Conservation (phyloP, 2,888 invertebrate species). For the Melipona beecheii region DNA sequence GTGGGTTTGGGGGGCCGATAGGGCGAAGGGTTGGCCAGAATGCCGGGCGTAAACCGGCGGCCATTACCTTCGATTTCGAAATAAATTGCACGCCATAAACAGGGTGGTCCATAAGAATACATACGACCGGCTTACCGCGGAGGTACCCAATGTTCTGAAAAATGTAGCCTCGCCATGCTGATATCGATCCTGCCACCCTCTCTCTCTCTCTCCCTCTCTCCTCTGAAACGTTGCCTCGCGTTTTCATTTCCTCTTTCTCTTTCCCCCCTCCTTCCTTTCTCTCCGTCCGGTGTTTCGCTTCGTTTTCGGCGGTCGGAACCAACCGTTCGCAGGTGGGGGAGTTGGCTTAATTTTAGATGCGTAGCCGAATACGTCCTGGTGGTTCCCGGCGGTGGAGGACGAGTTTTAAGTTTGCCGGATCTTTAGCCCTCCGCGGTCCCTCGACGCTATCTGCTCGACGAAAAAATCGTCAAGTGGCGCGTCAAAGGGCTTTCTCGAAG, state of each 20-base stretch:
- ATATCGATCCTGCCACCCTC: slow-evolving; percentile 71
- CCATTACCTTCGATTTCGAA: slow-evolving; percentile 83
- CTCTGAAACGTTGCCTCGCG: slow-evolving; percentile 16
- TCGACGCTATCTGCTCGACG: slow-evolving; percentile 48
- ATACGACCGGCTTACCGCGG: slow-evolving; percentile 81
- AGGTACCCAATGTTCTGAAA: slow-evolving; percentile 77
- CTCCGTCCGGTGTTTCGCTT: background rate
- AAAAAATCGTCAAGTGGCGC: slow-evolving; percentile 57
- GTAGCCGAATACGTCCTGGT: slow-evolving; percentile 57
- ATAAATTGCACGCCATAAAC: slow-evolving; percentile 84
- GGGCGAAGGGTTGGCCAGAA: slow-evolving; percentile 60
- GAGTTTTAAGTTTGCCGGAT: slow-evolving; percentile 44
- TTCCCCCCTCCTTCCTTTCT: slow-evolving; percentile 17
- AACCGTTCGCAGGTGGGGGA: slow-evolving; percentile 21
- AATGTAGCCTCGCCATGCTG: slow-evolving; percentile 73
- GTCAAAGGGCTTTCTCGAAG: slow-evolving; percentile 64
- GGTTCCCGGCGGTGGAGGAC: slow-evolving; percentile 34
- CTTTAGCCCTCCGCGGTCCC: slow-evolving; percentile 45
- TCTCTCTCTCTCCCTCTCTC: slow-evolving; percentile 21
- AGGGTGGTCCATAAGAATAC: slow-evolving; percentile 82
- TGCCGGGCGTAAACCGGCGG: slow-evolving; percentile 79
- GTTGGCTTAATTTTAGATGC: slow-evolving; percentile 63
- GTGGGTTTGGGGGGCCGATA: slow-evolving; percentile 20
- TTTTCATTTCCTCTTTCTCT: slow-evolving; percentile 46
- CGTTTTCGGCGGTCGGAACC: slow-evolving; percentile 29